Conservation (phyloP, 2,113 vertebrate genomes). For the Ondatra zibethicus region DNA sequence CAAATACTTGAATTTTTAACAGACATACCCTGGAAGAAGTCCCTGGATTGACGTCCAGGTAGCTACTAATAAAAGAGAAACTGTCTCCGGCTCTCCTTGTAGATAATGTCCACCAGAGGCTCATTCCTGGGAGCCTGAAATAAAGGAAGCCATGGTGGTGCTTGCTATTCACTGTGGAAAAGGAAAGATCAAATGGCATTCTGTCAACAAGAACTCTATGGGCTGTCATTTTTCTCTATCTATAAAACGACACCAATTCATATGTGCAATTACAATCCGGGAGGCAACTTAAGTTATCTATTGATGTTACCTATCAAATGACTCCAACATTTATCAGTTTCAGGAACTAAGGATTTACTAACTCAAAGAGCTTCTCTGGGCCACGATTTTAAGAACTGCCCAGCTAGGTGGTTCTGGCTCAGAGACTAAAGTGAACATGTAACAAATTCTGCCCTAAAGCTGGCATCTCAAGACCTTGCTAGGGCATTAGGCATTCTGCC, state of each 20-base stretch:
- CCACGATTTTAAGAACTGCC: neutral
- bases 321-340: constrained; percentile 22
- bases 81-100: neutral
- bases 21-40: constrained; percentile 42
- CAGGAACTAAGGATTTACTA: neutral
- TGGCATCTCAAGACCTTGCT: neutral
- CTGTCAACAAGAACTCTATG: constrained; percentile 18
- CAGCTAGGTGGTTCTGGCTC: neutral
- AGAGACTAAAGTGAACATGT: neutral
- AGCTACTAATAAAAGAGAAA: neutral
- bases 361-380: neutral
- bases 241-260: constrained; percentile 23
- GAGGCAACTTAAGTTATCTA: neutral
- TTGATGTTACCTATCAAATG: constrained; percentile 20
- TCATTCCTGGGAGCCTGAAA: neutral
- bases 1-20: neutral
- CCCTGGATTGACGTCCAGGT: neutral
- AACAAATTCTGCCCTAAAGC: neutral
- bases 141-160: neutral
- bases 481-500: neutral
- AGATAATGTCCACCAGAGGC: constrained; percentile 12
- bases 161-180: neutral
- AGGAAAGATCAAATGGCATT: constrained; percentile 17
- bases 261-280: neutral
- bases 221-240: neutral